These are phyloP conservation scores for Pyrgilauda ruficollis DNA, from an alignment of 2,113 vertebrate species.

Conservation along the genomic window DNA sequence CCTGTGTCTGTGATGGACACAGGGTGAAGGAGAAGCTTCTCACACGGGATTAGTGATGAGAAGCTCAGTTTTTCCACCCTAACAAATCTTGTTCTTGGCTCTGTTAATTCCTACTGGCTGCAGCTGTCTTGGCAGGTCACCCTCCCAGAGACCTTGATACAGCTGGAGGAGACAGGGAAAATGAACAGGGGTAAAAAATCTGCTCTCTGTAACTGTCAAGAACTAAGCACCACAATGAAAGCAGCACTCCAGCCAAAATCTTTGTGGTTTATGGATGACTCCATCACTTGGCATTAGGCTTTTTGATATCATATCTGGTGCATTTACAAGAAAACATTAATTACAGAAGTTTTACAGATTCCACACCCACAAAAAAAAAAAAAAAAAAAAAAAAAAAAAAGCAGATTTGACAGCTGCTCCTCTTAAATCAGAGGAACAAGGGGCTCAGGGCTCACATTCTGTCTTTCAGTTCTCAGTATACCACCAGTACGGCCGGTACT, in stretches of 20 bases:
- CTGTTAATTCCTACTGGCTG: neutral
- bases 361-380: neutral
- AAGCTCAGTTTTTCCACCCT: neutral
- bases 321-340: neutral
- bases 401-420: neutral
- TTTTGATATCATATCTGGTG: neutral
- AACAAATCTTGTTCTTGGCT: neutral
- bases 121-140: slow-evolving; percentile 45
- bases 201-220: neutral
- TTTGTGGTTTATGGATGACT: neutral
- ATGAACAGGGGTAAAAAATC: neutral
- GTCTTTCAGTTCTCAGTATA: neutral
- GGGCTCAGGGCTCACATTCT: neutral
- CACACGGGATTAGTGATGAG: neutral
- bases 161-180: neutral
- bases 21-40: neutral
- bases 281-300: neutral
- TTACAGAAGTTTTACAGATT: neutral
- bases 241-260: neutral
- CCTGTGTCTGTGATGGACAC: rapidly evolving
- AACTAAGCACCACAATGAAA: neutral
- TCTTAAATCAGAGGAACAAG: neutral
- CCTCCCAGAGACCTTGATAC: neutral
- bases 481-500: neutral
- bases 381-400: neutral